Percentiles rank a stretch among this genome's conserved stretches.
These are phyloP conservation scores for Petrocephalus sullivani DNA, from an alignment of 2,797 vertebrate species.

Conservation along the genomic window DNA sequence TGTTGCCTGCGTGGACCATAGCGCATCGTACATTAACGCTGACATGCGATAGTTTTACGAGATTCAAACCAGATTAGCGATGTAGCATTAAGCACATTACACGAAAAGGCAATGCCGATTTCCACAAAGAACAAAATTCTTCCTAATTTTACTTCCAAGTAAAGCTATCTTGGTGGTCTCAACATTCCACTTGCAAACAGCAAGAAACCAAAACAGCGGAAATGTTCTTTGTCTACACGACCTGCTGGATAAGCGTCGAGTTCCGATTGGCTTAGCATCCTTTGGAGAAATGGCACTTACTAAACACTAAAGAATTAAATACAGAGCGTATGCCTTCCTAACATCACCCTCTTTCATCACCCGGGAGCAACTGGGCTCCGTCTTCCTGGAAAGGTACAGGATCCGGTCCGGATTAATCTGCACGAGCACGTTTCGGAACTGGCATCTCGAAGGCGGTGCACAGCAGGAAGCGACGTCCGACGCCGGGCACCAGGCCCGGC, in stretches of 20 bases:
- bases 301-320: neutral
- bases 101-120: conserved; percentile 18
- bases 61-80: conserved; percentile 18
- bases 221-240: neutral
- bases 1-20: neutral
- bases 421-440: conserved; percentile 13
- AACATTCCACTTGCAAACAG: neutral
- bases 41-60: neutral
- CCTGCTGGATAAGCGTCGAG: neutral
- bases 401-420: neutral
- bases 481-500: neutral
- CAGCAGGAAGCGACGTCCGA: neutral
- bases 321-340: neutral
- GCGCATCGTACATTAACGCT: conserved; percentile 9
- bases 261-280: neutral
- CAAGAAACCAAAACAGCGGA: neutral
- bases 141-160: conserved; percentile 6
- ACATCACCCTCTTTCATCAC: conserved; percentile 4
- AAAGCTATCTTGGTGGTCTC: neutral
- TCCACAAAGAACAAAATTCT: neutral
- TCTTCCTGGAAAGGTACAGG: conserved; percentile 4
- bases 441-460: conserved; percentile 1
- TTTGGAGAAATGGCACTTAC: conserved; percentile 10
- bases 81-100: conserved; percentile 35
- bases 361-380: neutral